Base-by-base conservation (phyloP, 2,797 vertebrate species). In the Adrianichthys oophorus region DNA sequence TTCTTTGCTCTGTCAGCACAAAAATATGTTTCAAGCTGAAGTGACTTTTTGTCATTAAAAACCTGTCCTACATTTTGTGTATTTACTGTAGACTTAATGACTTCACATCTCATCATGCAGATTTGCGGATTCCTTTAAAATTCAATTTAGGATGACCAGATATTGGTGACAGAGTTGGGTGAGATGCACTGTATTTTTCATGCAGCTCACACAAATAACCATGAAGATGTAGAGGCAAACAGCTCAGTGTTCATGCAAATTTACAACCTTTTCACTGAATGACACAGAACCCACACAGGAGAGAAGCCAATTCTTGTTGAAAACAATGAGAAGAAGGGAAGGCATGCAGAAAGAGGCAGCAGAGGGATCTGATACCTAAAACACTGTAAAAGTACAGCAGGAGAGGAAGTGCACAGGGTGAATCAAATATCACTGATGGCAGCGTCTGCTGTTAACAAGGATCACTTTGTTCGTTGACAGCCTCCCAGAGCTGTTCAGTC, bases 331-430 rank as follows among this genome's bases (percentile, higher is more conserved):
- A 41, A 59, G 49, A 56, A 50, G 47, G 55, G 26, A 23, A 46
- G 59, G 19, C 15, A 8, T 57, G 74, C 58, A 60, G 67, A 51
- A 56, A 19, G 52, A 72, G 70, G 47, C 70, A 47, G 79, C 46
- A 0, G 71, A 68, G 51, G 69, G 43, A 59, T 58, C 65, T 55
- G 67, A 66, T 81, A 64, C 72, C 74, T 60, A 72, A 75, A 76
- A 74, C 74, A 71, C 19, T 59, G 49, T 26, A 72, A 66, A 67
- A 57, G 62, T 5, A 15, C 1, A 72, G 68, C 59, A 32, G 74
- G 65, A 66, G 68, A 76, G 48, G 59, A 62, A 64, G 44, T 21
- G 14, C 72, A 55, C 61, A 56, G 60, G 60, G 68, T 54, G 63
- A 56, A 74, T 70, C 72, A 55, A 56, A 79, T 74, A 76, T 64